Conservation (phyloP, 2,797 vertebrate genomes). For the Myoxocephalus aenaeus region DNA sequence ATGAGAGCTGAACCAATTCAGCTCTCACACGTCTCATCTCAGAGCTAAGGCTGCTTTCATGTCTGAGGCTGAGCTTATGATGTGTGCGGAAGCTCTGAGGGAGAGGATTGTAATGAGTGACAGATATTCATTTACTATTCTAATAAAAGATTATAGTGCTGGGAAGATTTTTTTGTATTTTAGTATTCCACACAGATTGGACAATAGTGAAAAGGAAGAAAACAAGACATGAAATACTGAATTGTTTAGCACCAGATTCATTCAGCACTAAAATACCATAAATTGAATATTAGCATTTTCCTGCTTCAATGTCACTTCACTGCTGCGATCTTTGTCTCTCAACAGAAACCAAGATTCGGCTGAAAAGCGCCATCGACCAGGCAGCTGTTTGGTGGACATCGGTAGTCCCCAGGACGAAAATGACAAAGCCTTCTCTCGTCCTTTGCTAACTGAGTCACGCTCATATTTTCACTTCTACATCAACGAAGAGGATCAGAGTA, state of each 20-base stretch:
- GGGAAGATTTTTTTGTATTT: neutral
- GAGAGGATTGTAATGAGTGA: neutral
- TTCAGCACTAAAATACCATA: neutral
- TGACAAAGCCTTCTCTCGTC: conserved; percentile 84
- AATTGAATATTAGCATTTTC: neutral
- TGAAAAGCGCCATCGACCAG: conserved; percentile 85
- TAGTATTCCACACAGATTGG: neutral
- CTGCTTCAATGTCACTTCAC: neutral
- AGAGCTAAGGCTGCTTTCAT: neutral
- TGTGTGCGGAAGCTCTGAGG: neutral
- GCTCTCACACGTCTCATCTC: neutral
- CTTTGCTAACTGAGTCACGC: conserved; percentile 81
- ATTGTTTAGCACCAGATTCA: neutral
- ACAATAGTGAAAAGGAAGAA: neutral
- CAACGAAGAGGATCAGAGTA: conserved; percentile 83
- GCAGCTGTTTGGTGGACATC: conserved; percentile 85
- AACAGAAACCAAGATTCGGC: conserved; percentile 86
- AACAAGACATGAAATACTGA: neutral
- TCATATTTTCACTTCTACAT: conserved; percentile 91
- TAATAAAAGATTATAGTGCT: neutral
- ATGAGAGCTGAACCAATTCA: conserved; percentile 13
- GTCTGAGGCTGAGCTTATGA: neutral
- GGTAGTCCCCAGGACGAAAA: conserved; percentile 67
- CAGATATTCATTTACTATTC: neutral
- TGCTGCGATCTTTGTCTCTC: neutral